Conservation (phyloP, 2,888 invertebrate genomes). For the Brachyopa scutellaris region DNA sequence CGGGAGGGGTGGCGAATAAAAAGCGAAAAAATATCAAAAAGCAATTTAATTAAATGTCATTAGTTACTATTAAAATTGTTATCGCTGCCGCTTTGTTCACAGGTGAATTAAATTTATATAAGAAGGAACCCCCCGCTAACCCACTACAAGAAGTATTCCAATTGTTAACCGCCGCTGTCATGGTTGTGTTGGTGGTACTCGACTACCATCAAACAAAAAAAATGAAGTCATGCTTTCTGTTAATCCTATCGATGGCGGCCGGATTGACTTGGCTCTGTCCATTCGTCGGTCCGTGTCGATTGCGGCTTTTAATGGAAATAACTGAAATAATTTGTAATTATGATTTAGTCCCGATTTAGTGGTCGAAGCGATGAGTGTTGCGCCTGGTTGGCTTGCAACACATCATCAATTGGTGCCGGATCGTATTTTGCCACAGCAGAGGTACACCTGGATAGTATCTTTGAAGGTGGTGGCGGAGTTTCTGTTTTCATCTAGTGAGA, state of each 20-base stretch:
- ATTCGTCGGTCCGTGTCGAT: constrained; percentile 5
- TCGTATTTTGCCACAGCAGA: not conserved
- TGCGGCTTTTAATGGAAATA: constrained; percentile 26
- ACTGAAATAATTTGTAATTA: constrained; percentile 70
- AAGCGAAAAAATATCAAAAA: constrained; percentile 44
- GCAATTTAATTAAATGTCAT: constrained; percentile 72
- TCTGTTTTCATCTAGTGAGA: no score
- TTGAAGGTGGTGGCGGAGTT: not conserved
- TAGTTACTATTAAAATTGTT: constrained; percentile 71
- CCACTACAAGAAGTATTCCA: no score
- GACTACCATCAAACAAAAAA: constrained; percentile 44
- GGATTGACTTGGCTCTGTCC: not conserved
- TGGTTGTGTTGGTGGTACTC: not conserved
- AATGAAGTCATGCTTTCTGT: constrained; percentile 60
- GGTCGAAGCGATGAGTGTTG: constrained; percentile 56
- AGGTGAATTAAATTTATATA: constrained; percentile 70
- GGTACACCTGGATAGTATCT: no score
- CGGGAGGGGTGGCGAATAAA: constrained; percentile 11
- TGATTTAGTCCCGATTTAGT: constrained; percentile 69
- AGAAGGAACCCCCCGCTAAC: constrained; percentile 50
- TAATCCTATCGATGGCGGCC: constrained; percentile 20
- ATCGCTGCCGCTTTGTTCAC: constrained; percentile 69
- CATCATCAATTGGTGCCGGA: constrained; percentile 45
- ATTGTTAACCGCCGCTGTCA: not conserved
- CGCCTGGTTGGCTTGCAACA: constrained; percentile 50